These are phyloP conservation scores for Tamandua tetradactyla DNA, from an alignment of 2,797 vertebrate species.

Conservation along the genomic window DNA sequence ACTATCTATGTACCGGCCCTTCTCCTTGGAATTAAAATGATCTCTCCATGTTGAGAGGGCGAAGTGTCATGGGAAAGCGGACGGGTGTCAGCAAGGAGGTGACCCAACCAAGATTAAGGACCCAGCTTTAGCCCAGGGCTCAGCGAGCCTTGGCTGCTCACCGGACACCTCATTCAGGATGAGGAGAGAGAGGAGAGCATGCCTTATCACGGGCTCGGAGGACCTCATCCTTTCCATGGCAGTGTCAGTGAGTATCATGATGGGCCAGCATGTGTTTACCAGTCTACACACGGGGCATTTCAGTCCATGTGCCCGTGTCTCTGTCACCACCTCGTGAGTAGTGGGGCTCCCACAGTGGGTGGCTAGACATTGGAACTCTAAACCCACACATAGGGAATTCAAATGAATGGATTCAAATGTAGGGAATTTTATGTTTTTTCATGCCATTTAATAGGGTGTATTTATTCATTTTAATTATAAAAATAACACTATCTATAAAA, in stretches of 20 bases:
- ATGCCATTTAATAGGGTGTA: neutral
- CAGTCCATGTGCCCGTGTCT: rapidly evolving
- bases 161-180: neutral
- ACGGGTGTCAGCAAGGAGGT: rapidly evolving
- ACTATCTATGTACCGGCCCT: too few species aligned
- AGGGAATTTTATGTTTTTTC: neutral
- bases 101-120: neutral
- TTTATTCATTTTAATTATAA: neutral
- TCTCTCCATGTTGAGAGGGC: neutral
- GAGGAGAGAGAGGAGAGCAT: rapidly evolving
- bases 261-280: neutral
- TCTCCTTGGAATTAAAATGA: neutral
- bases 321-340: neutral
- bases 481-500: neutral
- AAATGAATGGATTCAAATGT: neutral
- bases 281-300: rapidly evolving
- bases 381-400: neutral
- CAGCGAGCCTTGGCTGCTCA: rapidly evolving
- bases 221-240: rapidly evolving
- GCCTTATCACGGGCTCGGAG: rapidly evolving
- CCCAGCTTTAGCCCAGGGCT: neutral
- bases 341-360: rapidly evolving
- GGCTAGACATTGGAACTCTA: neutral
- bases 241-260: neutral
- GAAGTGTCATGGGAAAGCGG: neutral